Conservation (phyloP, 2,888 invertebrate genomes). For the Nasonia oneida region DNA sequence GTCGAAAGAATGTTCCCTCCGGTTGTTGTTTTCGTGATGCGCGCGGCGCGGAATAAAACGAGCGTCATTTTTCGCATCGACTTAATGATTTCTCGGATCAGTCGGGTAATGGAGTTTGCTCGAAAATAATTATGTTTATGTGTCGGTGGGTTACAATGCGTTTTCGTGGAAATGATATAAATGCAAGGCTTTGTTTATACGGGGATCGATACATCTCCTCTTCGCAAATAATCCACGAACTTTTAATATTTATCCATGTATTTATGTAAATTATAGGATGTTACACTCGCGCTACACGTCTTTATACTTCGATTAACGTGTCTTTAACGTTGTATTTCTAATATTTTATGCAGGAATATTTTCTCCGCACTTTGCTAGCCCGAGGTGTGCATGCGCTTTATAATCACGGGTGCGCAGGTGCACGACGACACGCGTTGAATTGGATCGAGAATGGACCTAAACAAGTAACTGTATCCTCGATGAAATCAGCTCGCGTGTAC, state of each 20-base stretch:
- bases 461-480: no score
- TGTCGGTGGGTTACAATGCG: not conserved
- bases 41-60: not conserved
- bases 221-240: not conserved
- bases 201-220: not conserved
- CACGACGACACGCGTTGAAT: not conserved
- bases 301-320: not conserved
- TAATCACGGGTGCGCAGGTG: not conserved
- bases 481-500: not conserved
- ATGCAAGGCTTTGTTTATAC: not conserved
- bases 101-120: not conserved
- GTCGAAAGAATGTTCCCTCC: slow-evolving; percentile 6
- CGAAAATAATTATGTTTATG: slow-evolving; percentile 25
- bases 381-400: not conserved
- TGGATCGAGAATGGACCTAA: not conserved
- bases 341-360: slow-evolving; percentile 34
- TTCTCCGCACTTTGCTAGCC: not conserved
- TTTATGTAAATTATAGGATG: not conserved
- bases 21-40: not conserved
- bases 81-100: slow-evolving; percentile 23
- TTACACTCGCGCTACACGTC: not conserved
- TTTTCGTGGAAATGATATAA: not conserved
- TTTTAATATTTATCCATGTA: not conserved
- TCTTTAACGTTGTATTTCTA: slow-evolving; percentile 11
- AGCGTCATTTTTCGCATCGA: slow-evolving; percentile 12